Conservation (phyloP, 2,113 vertebrate species). For the Dipodomys stephensi region DNA sequence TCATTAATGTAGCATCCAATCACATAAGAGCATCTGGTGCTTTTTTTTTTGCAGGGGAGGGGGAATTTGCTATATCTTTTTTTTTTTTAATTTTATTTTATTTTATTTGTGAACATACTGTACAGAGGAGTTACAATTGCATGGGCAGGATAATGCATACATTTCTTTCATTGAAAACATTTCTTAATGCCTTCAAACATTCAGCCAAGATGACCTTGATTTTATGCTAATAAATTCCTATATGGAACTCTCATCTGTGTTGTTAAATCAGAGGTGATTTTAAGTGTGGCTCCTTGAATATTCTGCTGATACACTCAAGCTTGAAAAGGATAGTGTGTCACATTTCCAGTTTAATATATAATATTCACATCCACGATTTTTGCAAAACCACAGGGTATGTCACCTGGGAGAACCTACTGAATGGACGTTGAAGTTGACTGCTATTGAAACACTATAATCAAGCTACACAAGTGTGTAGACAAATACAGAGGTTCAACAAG, state of each 20-base stretch:
- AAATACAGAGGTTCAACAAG: neutral
- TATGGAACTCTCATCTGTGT: neutral
- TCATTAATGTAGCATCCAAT: neutral
- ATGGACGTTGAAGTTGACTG: neutral
- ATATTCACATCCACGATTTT: neutral
- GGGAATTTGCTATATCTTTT: neutral
- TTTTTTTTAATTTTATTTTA: too few relatives aligned
- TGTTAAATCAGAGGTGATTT: neutral
- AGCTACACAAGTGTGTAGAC: neutral
- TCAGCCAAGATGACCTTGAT: neutral
- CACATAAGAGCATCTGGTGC: neutral
- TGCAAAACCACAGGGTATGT: neutral
- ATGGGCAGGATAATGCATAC: too few relatives aligned
- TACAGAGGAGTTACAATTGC: too few relatives aligned
- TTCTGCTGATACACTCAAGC: neutral
- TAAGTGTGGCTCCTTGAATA: neutral
- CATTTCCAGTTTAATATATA: neutral
- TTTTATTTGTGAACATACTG: too few relatives aligned
- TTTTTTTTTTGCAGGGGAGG: neutral
- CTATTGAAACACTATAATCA: neutral
- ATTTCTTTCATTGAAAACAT: neutral
- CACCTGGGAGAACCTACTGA: neutral
- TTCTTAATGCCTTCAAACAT: neutral
- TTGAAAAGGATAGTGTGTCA: neutral
- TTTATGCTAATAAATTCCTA: slow-evolving; percentile 7